These are phyloP conservation scores for Stegastes partitus DNA, from an alignment of 2,113 vertebrate genomes.

Conservation along the genomic window DNA sequence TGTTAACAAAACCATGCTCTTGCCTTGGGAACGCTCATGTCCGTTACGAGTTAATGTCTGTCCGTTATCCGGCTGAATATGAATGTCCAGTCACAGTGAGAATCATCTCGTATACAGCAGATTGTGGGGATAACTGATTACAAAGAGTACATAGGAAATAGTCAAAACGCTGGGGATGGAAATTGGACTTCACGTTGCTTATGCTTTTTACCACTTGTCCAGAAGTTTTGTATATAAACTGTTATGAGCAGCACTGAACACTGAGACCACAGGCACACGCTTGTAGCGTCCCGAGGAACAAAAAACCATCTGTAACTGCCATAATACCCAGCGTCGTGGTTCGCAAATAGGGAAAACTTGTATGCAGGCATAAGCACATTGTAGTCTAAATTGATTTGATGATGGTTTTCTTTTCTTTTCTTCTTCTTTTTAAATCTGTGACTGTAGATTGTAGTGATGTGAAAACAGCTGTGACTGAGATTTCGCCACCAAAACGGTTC, in stretches of 20 bases:
- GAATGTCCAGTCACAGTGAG: not conserved
- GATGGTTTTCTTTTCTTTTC: not conserved
- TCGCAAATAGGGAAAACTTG: not conserved
- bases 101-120: conserved; percentile 2
- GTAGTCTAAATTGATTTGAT: not conserved
- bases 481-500: not conserved
- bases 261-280: not conserved
- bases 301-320: conserved; percentile 24
- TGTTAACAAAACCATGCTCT: not conserved
- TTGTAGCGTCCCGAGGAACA: not conserved
- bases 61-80: conserved; percentile 10
- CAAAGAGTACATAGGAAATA: conserved; percentile 12
- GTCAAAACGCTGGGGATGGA: not conserved
- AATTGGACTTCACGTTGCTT: not conserved
- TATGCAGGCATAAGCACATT: conserved; percentile 1
- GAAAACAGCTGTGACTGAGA: conserved; percentile 48
- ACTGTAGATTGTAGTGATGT: conserved; percentile 21
- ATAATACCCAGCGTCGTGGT: not conserved
- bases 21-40: not conserved
- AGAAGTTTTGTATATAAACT: conserved; percentile 29
- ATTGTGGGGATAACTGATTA: not conserved
- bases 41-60: not conserved
- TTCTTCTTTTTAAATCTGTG: conserved; percentile 3
- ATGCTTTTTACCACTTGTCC: conserved; percentile 14
- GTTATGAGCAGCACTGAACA: conserved; percentile 31